Evolutionary conservation across 2,797 vertebrate genomes (phyloP).

Genomic region (Gambusia yucatana): DNA sequence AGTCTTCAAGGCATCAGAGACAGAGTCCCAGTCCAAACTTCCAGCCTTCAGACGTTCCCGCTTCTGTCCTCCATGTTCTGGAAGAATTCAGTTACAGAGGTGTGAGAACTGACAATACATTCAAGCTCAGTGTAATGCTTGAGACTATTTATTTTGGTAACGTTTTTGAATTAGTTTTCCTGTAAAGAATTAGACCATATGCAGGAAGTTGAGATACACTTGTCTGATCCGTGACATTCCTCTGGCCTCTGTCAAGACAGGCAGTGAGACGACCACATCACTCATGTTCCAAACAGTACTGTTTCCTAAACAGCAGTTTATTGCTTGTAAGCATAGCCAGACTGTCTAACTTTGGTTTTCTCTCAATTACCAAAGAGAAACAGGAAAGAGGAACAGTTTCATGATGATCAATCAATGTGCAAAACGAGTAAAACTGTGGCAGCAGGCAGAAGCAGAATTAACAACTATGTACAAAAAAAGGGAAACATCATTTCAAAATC

Average conservation of each 20-base stretch:
- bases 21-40: constrained; percentile 34
- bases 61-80: constrained; percentile 29
- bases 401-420: background rate
- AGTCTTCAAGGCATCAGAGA: constrained; percentile 58
- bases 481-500: background rate
- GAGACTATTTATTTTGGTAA: constrained; percentile 15
- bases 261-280: background rate
- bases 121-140: background rate
- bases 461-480: background rate
- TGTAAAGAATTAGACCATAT: constrained; percentile 1
- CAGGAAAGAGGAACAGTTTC: background rate
- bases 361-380: background rate
- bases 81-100: constrained; percentile 62
- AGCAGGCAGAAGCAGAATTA: background rate
- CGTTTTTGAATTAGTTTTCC: constrained; percentile 34
- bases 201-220: background rate
- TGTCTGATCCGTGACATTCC: background rate
- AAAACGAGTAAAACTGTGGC: background rate
- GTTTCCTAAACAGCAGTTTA: background rate
- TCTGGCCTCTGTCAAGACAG: background rate
- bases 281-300: background rate
- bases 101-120: constrained; percentile 26
- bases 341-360: background rate
- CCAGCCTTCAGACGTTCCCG: constrained; percentile 16
- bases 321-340: background rate